These are phyloP conservation scores for Helogale parvula DNA, from an alignment of 2,113 vertebrate species.

Conservation along the genomic window DNA sequence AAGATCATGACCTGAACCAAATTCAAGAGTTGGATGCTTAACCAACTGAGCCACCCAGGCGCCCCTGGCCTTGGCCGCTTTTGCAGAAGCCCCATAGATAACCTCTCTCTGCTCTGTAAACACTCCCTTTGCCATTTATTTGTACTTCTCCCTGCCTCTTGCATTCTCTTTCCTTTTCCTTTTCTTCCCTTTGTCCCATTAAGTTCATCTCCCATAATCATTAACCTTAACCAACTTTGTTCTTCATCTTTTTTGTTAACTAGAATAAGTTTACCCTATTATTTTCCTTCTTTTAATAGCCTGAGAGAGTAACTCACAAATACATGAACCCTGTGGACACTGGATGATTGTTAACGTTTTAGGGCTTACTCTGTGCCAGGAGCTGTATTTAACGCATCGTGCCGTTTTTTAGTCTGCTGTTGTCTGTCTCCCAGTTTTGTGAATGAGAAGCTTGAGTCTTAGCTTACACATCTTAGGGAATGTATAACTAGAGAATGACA, in stretches of 20 bases:
- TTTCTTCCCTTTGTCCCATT: background rate
- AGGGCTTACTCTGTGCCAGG: background rate
- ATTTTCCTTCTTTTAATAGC: conserved; percentile 19
- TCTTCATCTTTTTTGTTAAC: conserved; percentile 19
- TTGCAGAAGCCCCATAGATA: background rate
- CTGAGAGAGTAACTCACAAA: background rate
- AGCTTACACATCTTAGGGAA: background rate
- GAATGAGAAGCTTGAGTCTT: background rate
- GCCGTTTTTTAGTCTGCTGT: background rate
- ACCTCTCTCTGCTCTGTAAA: background rate
- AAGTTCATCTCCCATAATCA: background rate
- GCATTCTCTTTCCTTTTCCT: background rate
- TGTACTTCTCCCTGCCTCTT: background rate
- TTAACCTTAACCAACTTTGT: background rate
- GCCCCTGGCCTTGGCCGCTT: background rate
- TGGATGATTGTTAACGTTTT: background rate
- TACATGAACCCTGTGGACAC: background rate
- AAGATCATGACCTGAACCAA: too few relatives aligned
- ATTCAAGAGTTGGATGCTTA: too few relatives aligned
- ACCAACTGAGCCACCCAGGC: too few relatives aligned
- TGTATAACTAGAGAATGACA: background rate
- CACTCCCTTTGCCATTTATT: background rate
- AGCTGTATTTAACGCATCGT: background rate
- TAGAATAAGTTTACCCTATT: background rate
- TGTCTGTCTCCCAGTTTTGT: background rate